These are phyloP conservation scores for Panulirus ornatus DNA, from an alignment of 1,140 invertebrate species.

Conservation along the genomic window DNA sequence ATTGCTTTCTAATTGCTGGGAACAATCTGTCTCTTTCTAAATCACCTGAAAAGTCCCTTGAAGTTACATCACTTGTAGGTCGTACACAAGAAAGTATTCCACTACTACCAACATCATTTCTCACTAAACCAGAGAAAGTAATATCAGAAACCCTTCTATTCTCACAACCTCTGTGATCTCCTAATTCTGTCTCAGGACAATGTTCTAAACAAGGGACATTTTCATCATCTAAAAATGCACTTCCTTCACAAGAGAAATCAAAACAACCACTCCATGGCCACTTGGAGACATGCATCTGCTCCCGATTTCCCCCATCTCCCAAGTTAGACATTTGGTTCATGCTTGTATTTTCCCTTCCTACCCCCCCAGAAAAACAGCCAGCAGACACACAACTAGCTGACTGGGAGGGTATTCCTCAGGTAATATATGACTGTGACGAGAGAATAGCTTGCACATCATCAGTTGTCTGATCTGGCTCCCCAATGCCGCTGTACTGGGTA, in stretches of 20 bases:
- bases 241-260: slow-evolving; percentile 59
- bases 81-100: slow-evolving; percentile 28
- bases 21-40: slow-evolving; percentile 27
- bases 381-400: slow-evolving; percentile 51
- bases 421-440: slow-evolving; percentile 56
- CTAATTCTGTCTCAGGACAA: slow-evolving; percentile 9
- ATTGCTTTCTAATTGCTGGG: slow-evolving; percentile 44
- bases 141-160: slow-evolving; percentile 31
- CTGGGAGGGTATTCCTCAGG: slow-evolving; percentile 67
- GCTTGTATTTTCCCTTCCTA: slow-evolving; percentile 20
- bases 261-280: slow-evolving; percentile 50
- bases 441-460: slow-evolving; percentile 68
- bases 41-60: background rate
- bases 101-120: background rate
- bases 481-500: slow-evolving; percentile 63
- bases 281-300: slow-evolving; percentile 26
- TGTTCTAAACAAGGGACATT: slow-evolving; percentile 57
- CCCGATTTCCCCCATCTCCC: slow-evolving; percentile 12
- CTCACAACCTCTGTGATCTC: background rate
- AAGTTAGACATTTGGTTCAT: background rate
- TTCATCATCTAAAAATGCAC: slow-evolving; percentile 58
- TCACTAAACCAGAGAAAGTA: background rate
- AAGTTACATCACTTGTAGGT: slow-evolving; percentile 3
- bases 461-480: slow-evolving; percentile 52
- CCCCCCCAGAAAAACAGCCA: slow-evolving; percentile 56